phyloP scores from a whole-genome alignment of 2,888 invertebrate genomes.

The Galeopsomyia nigrocyanea region DNA sequence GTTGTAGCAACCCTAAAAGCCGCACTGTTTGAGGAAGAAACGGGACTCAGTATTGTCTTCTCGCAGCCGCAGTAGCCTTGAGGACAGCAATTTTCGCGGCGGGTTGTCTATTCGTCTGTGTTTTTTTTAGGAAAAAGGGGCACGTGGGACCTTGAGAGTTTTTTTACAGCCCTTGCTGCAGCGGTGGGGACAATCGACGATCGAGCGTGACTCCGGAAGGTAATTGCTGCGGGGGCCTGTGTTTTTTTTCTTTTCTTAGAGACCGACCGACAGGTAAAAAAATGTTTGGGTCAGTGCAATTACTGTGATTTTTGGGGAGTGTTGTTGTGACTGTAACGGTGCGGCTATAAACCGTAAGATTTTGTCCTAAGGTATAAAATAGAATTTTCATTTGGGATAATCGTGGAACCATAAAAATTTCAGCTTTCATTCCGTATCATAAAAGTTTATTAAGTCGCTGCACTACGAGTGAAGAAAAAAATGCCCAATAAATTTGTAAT shows the following conservation, averaged over 20 bases:
- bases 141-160: constrained; percentile 18
- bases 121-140: constrained; percentile 14
- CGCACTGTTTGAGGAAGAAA: constrained; percentile 68
- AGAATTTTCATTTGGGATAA: too few species aligned
- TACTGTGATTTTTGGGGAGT: too few species aligned
- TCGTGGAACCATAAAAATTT: too few species aligned
- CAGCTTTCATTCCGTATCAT: too few species aligned
- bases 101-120: constrained; percentile 51
- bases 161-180: constrained; percentile 27
- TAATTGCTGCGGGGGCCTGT: constrained; percentile 29
- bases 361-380: too few species aligned
- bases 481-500: too few species aligned
- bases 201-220: constrained; percentile 38
- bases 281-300: background rate
- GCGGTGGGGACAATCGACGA: constrained; percentile 14
- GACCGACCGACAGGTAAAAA: constrained; percentile 27
- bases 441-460: too few species aligned
- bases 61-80: constrained; percentile 61
- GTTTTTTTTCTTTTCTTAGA: background rate
- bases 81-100: constrained; percentile 59
- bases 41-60: constrained; percentile 52
- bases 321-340: too few species aligned
- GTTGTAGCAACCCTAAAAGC: constrained; percentile 67
- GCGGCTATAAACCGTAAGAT: too few species aligned
- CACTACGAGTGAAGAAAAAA: too few species aligned